Evolutionary conservation across 2,113 vertebrate genomes (phyloP).

Genomic region (Ceuthmochares aereus): DNA sequence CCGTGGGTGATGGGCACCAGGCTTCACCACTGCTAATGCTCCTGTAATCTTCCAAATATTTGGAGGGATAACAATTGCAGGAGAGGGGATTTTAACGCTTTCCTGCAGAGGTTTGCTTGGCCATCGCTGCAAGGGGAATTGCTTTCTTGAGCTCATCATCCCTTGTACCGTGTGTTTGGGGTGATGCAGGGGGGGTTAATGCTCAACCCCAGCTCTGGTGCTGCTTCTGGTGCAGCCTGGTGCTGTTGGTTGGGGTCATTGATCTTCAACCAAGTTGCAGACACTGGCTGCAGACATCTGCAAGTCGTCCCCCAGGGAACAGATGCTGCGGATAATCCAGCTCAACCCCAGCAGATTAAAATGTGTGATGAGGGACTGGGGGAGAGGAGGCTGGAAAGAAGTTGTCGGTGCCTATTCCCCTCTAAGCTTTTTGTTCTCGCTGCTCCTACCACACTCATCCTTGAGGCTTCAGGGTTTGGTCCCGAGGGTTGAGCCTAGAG

Average conservation of each 20-base stretch:
- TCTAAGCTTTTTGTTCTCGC: background rate
- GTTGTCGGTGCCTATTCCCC: background rate
- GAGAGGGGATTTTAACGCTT: constrained; percentile 38
- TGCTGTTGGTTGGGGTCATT: background rate
- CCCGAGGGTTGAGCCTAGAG: rapidly evolving
- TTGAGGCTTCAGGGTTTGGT: background rate
- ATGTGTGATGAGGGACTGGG: background rate
- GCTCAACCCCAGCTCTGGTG: rapidly evolving
- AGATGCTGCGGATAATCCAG: constrained; percentile 76
- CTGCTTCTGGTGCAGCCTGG: background rate
- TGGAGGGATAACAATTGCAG: constrained; percentile 51
- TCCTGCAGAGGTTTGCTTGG: background rate
- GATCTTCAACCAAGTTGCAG: background rate
- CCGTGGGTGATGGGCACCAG: background rate
- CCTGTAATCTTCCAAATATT: constrained; percentile 59
- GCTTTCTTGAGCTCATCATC: rapidly evolving
- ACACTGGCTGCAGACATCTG: constrained; percentile 56
- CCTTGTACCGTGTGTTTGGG: rapidly evolving
- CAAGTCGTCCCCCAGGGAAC: constrained; percentile 53
- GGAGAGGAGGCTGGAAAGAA: background rate
- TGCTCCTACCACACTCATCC: background rate
- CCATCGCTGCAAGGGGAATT: background rate
- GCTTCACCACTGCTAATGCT: constrained; percentile 11
- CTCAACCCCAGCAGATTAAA: constrained; percentile 69
- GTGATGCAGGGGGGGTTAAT: background rate